These are phyloP conservation scores for Oegoconia quadripuncta DNA, from an alignment of 2,888 invertebrate genomes.

Conservation along the genomic window DNA sequence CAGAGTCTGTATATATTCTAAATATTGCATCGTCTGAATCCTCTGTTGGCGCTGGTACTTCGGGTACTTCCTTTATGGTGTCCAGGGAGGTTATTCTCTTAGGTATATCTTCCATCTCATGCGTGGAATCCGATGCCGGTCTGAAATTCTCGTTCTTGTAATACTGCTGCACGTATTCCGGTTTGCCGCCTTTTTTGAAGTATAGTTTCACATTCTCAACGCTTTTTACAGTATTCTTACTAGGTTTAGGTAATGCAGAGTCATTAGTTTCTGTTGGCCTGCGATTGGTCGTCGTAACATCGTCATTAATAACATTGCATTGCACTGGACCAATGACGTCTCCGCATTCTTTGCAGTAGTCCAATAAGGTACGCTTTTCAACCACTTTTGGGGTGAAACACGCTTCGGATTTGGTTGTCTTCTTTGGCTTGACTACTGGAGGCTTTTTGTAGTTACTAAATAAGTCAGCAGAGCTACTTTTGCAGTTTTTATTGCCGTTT, in stretches of 20 bases:
- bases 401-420: conserved; percentile 52
- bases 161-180: conserved; percentile 42
- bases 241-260: neutral
- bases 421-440: conserved; percentile 31
- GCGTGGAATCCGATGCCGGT: conserved; percentile 40
- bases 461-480: conserved; percentile 43
- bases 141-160: conserved; percentile 61
- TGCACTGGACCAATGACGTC: conserved; percentile 27
- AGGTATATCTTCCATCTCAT: conserved; percentile 29
- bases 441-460: conserved; percentile 22
- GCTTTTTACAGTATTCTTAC: conserved; percentile 11
- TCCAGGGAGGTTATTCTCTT: conserved; percentile 36
- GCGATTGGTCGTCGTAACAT: neutral
- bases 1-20: conserved; percentile 33
- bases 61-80: conserved; percentile 53
- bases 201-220: neutral
- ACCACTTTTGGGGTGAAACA: conserved; percentile 27
- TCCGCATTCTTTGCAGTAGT: conserved; percentile 43
- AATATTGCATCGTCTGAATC: conserved; percentile 21
- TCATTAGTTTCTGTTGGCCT: conserved; percentile 1
- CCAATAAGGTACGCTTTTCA: conserved; percentile 13
- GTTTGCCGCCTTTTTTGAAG: conserved; percentile 6
- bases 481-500: conserved; percentile 28
- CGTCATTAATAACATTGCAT: neutral
- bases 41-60: conserved; percentile 26